These are phyloP conservation scores for Sarcophaga bullata DNA, from an alignment of 1,140 invertebrate genomes.

Conservation along the genomic window DNA sequence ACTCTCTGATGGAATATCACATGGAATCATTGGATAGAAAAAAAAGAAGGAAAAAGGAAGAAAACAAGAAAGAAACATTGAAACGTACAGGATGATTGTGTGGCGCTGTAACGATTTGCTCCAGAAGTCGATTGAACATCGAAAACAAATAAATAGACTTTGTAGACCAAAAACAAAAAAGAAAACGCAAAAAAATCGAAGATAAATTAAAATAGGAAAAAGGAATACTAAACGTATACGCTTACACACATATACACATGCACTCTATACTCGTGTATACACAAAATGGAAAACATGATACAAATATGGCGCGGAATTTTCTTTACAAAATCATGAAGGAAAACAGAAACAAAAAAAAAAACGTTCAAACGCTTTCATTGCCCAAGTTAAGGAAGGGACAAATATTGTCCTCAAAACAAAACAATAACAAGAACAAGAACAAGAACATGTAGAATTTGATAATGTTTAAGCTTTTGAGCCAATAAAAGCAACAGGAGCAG, in stretches of 20 bases:
- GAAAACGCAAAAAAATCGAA: constrained; percentile 26
- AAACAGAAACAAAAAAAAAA: neutral
- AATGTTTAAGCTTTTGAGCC: constrained; percentile 29
- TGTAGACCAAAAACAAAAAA: neutral
- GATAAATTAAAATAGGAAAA: constrained; percentile 35
- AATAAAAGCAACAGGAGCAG: neutral
- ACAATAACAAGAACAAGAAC: constrained; percentile 1
- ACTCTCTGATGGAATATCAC: neutral
- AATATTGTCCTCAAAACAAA: constrained; percentile 18
- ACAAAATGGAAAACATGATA: constrained; percentile 28
- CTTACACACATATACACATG: too few relatives aligned
- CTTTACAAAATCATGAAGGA: neutral
- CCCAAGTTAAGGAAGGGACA: neutral
- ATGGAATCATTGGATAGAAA: too few relatives aligned
- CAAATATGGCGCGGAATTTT: constrained; percentile 35
- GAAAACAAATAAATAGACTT: neutral
- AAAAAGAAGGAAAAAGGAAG: neutral
- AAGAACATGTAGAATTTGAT: constrained; percentile 27
- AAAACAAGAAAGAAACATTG: neutral
- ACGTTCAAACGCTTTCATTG: neutral
- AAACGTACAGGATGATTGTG: constrained; percentile 28
- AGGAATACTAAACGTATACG: neutral
- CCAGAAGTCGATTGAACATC: neutral
- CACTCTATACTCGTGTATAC: too few relatives aligned
- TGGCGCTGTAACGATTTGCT: constrained; percentile 31